Evolutionary conservation across 2,888 invertebrate species (phyloP), one percentile per base, ranked within the genome.

Genomic region (Noctua janthina): DNA sequence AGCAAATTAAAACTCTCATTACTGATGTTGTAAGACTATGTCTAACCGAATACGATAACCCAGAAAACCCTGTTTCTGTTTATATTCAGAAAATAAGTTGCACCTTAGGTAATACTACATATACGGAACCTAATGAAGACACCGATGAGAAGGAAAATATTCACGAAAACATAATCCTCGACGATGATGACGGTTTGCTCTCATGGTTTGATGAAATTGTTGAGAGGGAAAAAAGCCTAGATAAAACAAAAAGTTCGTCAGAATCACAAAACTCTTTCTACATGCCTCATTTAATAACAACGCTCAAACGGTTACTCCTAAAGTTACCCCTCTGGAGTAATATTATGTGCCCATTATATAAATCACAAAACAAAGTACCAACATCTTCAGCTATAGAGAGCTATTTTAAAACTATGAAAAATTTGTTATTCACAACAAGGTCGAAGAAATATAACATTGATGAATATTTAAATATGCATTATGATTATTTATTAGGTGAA

Each of bases 311-410:
- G 74, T 80, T 83, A 83, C 80, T 83, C 80, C 78, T 81, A 78
- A 83, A 83, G 81, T 78, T 83, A 78, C 83, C 83, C 74, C 81
- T 83, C 81, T 81, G 83, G 83, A 78, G 78, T 83, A 81, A 81
- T 83, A 81, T 83, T 78, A 81, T 49, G 49, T 49, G 49, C 49
- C 49, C 81, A 78, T 73, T 77, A 77, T 84, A 79, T 77, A 79
- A 79, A 67, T 79, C 82, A 72, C 77, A 82, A 82, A 84, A 84
- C 75, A 84, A 84, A 79, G 70, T 77, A 74, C 84, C 81, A 79
- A 81, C 84, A 79, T 82, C 84, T 76, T 84, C 82, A 75, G 82
- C 74, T 74, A 79, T 84, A 76, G 84, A 84, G 79, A 78, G 74
- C 75, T 78, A 83, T 81, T 81, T 82, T 72, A 84, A 84, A 84